Evolutionary conservation across 1,140 invertebrate species (phyloP).

Genomic region (Neodiprion fabricii): DNA sequence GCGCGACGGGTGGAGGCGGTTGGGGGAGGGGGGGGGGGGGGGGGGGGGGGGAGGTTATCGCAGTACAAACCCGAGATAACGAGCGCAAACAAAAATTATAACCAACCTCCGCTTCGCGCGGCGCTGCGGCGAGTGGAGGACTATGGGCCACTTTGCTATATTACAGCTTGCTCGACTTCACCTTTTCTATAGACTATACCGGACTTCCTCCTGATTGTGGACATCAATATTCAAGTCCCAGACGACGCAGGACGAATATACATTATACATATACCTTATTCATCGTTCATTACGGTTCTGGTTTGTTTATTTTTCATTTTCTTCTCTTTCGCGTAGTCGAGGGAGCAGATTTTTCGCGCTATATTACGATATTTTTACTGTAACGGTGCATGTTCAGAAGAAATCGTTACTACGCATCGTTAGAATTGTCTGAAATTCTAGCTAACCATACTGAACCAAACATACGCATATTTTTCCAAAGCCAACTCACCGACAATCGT

Average conservation of each 20-base stretch:
- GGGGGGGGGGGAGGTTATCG: slow-evolving; percentile 50
- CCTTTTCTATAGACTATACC: slow-evolving; percentile 22
- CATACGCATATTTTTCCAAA: neutral
- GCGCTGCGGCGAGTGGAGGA: neutral
- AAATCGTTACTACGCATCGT: too few species aligned
- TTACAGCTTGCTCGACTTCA: neutral
- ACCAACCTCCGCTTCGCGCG: neutral
- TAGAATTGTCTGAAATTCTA: too few species aligned
- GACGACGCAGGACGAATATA: neutral
- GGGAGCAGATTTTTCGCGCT: too few species aligned
- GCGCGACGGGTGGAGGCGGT: too few species aligned
- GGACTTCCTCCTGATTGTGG: slow-evolving; percentile 57
- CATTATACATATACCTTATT: neutral
- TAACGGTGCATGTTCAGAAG: too few species aligned
- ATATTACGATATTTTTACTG: too few species aligned
- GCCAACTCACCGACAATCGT: too few species aligned
- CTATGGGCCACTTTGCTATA: too few species aligned
- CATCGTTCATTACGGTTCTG: slow-evolving; percentile 21
- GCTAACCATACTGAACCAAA: too few species aligned
- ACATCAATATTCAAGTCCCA: slow-evolving; percentile 49
- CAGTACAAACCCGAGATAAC: slow-evolving; percentile 60
- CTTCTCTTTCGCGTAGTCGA: slow-evolving; percentile 1
- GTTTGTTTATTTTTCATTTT: slow-evolving; percentile 1
- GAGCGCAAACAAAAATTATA: slow-evolving; percentile 51
- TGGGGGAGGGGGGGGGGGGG: neutral